Base-by-base conservation (phyloP, 2,888 invertebrate genomes). In the Esperia sulphurella region DNA sequence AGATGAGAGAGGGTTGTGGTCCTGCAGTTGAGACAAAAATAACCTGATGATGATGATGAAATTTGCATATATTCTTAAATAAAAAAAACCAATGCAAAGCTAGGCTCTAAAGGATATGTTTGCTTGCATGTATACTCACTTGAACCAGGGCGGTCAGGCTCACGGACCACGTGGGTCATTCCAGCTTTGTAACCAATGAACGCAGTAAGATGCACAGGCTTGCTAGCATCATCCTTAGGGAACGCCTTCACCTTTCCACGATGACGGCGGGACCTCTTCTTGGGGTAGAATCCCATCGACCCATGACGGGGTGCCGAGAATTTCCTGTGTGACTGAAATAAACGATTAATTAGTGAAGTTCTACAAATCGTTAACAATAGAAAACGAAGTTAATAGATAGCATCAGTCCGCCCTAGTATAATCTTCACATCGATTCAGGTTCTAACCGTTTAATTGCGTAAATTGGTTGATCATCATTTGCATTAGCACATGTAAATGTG, bases 241-340 rank as follows among this genome's bases (percentile, higher is more conserved):
- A 99, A 99, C 48, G 99, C 97, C 97, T 99, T 99, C 59, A 98
- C 97, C 90, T 98, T 99, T 70, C 99, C 99, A 91, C 98, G 96
- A 92, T 98, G 98, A 77, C 98, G 95, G 63, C 93, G 93, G 63
- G 97, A 95, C 65, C 99, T 94, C 91, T 99, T 99, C 91, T 98
- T 99, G 75, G 99, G 99, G 90, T 98, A 96, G 93, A 99, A 99
- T 68, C 98, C 99, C 97, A 99, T 98, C 49, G 98, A 99, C 72
- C 99, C 99, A 94, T 99, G 99, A 68, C 99, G 96, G 69, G 99
- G 99, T 41, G 99, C 99, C 79, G 98, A 98, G 90, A 99, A 99
- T 88, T 99, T 99, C 82, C 99, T 95, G 92, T 99, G 99, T 91
- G 99, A 99, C 99, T 99, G 86, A 58, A 93, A 48, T 8, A 5